These are phyloP conservation scores for Zaprionus inermis DNA, from an alignment of 1,140 invertebrate genomes.

Conservation along the genomic window DNA sequence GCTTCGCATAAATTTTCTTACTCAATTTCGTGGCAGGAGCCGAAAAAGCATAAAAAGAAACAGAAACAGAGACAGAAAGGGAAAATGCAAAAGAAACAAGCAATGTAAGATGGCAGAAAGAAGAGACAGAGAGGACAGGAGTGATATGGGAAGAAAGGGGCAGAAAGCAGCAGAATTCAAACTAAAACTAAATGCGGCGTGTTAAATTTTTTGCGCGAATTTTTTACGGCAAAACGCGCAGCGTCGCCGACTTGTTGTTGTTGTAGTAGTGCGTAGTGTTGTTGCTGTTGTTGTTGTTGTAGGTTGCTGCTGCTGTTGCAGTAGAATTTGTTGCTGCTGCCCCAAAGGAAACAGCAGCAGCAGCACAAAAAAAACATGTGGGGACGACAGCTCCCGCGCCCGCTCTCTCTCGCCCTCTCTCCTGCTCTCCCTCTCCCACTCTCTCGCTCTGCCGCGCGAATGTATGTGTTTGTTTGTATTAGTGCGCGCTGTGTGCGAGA, in stretches of 20 bases:
- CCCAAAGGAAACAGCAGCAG: slow-evolving; percentile 69
- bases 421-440: slow-evolving; percentile 3
- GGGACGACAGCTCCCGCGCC: slow-evolving; percentile 28
- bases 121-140: not conserved
- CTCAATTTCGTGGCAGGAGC: slow-evolving; percentile 34
- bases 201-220: slow-evolving; percentile 50
- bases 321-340: slow-evolving; percentile 17
- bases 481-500: slow-evolving; percentile 64
- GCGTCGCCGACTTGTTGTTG: slow-evolving; percentile 54
- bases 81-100: slow-evolving; percentile 13
- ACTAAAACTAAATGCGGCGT: slow-evolving; percentile 62
- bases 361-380: slow-evolving; percentile 78
- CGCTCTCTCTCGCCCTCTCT: not conserved
- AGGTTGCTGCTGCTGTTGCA: not conserved
- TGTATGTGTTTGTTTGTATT: slow-evolving; percentile 28
- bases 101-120: slow-evolving; percentile 6
- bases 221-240: slow-evolving; percentile 37
- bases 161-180: slow-evolving; percentile 31
- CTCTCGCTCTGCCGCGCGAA: slow-evolving; percentile 7
- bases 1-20: slow-evolving; percentile 68
- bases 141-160: not conserved
- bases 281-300: slow-evolving; percentile 11
- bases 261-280: slow-evolving; percentile 50
- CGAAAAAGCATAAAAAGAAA: not conserved
- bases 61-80: slow-evolving; percentile 17